Conservation (phyloP, 2,888 invertebrate genomes). For the Agriopis leucophaearia region DNA sequence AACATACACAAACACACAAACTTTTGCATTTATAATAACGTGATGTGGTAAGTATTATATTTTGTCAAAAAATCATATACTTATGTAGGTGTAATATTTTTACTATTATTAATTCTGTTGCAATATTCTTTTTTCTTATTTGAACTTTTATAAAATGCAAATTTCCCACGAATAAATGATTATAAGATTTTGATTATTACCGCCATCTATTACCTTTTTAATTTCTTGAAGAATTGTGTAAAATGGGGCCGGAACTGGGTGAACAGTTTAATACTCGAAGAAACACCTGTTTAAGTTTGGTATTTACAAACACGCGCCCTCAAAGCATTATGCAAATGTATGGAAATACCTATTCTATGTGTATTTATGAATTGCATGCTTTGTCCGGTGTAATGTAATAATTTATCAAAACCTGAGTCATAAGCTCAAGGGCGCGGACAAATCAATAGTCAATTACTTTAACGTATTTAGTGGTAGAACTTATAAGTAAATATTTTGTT, state of each 20-base stretch:
- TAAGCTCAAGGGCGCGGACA: constrained; percentile 23
- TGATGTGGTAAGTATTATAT: no score
- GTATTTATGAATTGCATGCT: constrained; percentile 11
- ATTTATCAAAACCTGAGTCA: constrained; percentile 32
- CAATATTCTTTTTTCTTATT: no score
- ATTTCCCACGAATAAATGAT: no score
- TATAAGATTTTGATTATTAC: no score
- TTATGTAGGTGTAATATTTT: background rate
- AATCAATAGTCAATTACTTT: constrained; percentile 27
- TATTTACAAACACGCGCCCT: constrained; percentile 21
- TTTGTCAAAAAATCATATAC: no score
- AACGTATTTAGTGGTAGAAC: constrained; percentile 6
- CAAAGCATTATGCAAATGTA: constrained; percentile 24
- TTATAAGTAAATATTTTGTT: constrained; percentile 6
- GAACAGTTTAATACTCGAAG: no score
- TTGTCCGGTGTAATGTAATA: constrained; percentile 19
- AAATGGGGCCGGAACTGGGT: no score
- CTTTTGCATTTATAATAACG: no score
- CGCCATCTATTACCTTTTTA: no score
- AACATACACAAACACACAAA: no score
- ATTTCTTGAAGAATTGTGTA: no score
- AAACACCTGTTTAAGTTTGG: constrained; percentile 1
- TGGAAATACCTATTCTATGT: constrained; percentile 9
- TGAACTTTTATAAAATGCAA: no score
- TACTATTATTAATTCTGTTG: background rate